Base-by-base conservation (phyloP, 2,797 vertebrate species). In the Anas acuta region DNA sequence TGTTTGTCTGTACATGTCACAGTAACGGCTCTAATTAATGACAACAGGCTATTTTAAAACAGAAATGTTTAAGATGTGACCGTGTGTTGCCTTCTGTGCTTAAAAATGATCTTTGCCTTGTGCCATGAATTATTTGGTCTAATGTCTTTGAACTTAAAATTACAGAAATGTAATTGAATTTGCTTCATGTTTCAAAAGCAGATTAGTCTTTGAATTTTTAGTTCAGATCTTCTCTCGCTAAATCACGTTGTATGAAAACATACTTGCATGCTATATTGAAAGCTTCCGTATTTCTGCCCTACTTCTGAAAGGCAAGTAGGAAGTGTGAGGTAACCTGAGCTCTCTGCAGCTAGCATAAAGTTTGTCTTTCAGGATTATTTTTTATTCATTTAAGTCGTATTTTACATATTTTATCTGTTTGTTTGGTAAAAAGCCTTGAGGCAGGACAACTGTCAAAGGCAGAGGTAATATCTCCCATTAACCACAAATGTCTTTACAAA, bases 141-240 rank as follows among this genome's bases (percentile, higher is more conserved):
- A 39, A 43, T 62, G 35, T 58, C 83, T 96, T 96, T 93, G 91
- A 93, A 92, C 83, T 84, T 84, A 49, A 84, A 88, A 86, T 57
- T 71, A 57, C 41, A 61, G 83, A 90, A 71, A 76, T 88, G 26
- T 86, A 94, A 89, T 94, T 92, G 56, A 84, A 84, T 95, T 95
- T 93, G 28, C 73, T 64, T 92, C 1, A 0, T 71, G 74, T 92
- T 95, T 95, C 90, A 93, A 84, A 84, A 93, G 77, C 49, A 76
- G 85, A 54, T 90, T 84, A 70, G 66, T 60, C 64, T 93, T 94
- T 90, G 84, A 87, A 89, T 91, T 86, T 92, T 93, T 85, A 80
- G 73, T 88, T 96, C 71, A 79, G 43, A 64, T 66, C 93, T 71
- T 91, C 67, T 90, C 39, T 88, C 0, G 5, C 32, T 73, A 32